These are phyloP conservation scores for Ptychodera flava DNA, from an alignment of 35 echinoderm and acorn worm genomes.

Conservation along the genomic window DNA sequence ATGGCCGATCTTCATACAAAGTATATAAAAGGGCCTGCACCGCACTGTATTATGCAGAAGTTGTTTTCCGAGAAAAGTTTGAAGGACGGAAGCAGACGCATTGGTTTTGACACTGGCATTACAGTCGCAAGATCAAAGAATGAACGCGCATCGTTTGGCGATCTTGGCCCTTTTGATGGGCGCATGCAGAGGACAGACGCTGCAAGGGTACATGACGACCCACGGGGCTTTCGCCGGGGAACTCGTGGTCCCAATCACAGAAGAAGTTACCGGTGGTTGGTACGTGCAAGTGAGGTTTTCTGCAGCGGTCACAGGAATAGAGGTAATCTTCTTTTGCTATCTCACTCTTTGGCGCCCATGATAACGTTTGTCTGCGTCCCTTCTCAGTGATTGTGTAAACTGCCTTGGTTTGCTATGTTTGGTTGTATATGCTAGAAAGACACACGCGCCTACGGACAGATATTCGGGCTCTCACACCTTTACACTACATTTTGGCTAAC, in stretches of 20 bases:
- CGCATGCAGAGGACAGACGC: no score
- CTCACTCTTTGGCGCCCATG: background rate
- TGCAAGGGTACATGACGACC: no score
- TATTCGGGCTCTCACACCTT: background rate
- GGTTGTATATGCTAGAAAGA: background rate
- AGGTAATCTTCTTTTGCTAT: conserved; percentile 26
- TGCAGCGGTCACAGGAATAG: conserved; percentile 31
- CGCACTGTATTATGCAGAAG: no score
- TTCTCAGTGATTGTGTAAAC: background rate
- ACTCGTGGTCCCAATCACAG: conserved; percentile 38
- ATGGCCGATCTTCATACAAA: no score
- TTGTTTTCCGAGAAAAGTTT: no score
- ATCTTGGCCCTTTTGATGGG: no score
- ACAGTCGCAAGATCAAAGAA: no score
- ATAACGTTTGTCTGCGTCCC: background rate
- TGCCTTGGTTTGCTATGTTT: background rate
- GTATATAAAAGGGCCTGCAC: no score
- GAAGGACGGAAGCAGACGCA: no score
- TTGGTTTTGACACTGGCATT: no score
- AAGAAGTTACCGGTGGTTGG: conserved; percentile 35
- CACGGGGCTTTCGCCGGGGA: conserved; percentile 28
- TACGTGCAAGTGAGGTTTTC: conserved; percentile 32
- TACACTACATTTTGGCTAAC: background rate
- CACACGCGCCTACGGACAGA: background rate
- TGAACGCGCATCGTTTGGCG: no score